Percentiles rank a stretch among this genome's conserved stretches.
Conservation (phyloP, 2,888 invertebrate species). For the Eupithecia subfuscata region DNA sequence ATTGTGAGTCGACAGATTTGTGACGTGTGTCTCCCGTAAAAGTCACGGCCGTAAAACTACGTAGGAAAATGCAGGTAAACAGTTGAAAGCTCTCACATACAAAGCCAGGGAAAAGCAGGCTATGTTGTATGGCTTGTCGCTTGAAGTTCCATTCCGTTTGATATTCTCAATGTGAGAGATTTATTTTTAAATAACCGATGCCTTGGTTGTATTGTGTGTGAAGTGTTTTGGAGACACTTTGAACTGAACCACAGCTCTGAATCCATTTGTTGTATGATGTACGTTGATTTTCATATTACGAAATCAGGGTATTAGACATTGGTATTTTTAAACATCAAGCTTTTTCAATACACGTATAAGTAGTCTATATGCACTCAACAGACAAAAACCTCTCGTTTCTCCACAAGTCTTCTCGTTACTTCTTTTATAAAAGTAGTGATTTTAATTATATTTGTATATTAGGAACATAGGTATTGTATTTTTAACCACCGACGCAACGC, state of each 20-base stretch:
- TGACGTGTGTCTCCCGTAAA: background rate
- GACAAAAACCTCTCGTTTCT: no score
- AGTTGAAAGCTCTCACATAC: background rate
- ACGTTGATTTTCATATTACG: background rate
- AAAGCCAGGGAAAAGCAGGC: background rate
- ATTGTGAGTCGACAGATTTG: no score
- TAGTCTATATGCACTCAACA: no score
- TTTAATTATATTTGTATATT: no score
- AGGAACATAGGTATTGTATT: no score
- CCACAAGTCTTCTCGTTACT: no score
- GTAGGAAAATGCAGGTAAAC: background rate
- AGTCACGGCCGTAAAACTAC: background rate
- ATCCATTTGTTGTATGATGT: background rate
- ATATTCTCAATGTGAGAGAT: conserved; percentile 13
- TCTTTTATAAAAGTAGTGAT: no score
- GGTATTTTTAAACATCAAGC: background rate
- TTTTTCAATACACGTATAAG: no score
- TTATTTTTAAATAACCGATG: background rate
- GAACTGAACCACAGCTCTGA: background rate
- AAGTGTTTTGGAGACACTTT: background rate
- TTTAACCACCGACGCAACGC: no score
- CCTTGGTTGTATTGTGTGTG: background rate
- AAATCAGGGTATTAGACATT: background rate
- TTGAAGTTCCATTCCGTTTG: conserved; percentile 20
- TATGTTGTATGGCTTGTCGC: conserved; percentile 3